Percentiles rank a stretch among this genome's conserved stretches.
Evolutionary conservation across 2,797 vertebrate species (phyloP).

Genomic region (Alectoris magna): DNA sequence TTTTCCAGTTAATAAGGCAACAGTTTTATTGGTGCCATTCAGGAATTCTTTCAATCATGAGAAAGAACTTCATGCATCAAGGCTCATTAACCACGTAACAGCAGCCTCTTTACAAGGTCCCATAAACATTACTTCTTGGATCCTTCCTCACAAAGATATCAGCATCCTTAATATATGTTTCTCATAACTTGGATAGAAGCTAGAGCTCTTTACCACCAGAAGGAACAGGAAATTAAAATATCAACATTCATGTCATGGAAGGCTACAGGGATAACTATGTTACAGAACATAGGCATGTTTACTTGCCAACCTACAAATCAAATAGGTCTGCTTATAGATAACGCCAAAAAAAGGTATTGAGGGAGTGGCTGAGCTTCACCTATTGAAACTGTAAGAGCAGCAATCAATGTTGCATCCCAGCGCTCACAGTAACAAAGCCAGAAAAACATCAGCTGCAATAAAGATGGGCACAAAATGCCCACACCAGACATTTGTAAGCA

Average conservation of each 20-base stretch:
- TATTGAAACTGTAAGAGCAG: slow-evolving; percentile 16
- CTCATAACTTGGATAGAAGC: neutral
- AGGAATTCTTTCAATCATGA: slow-evolving; percentile 47
- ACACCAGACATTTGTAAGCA: neutral
- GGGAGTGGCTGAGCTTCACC: neutral
- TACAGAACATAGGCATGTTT: neutral
- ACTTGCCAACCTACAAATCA: neutral
- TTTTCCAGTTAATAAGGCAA: slow-evolving; percentile 53
- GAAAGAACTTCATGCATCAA: slow-evolving; percentile 16
- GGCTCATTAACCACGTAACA: slow-evolving; percentile 54
- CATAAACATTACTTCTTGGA: slow-evolving; percentile 45
- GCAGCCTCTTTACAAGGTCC: slow-evolving; percentile 47
- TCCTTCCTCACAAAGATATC: slow-evolving; percentile 30
- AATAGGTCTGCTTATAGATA: neutral
- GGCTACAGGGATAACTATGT: neutral
- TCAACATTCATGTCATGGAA: neutral
- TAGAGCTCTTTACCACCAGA: neutral
- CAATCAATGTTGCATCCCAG: slow-evolving; percentile 20
- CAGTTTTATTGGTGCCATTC: slow-evolving; percentile 50
- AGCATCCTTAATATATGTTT: slow-evolving; percentile 20
- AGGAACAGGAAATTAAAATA: neutral
- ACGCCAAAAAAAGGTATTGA: neutral
- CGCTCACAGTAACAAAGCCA: slow-evolving; percentile 32
- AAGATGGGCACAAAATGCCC: slow-evolving; percentile 5
- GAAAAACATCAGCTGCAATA: slow-evolving; percentile 41